phyloP scores from a whole-genome alignment of 2,888 invertebrate species.

The Caenorhabditis sulstoni region DNA sequence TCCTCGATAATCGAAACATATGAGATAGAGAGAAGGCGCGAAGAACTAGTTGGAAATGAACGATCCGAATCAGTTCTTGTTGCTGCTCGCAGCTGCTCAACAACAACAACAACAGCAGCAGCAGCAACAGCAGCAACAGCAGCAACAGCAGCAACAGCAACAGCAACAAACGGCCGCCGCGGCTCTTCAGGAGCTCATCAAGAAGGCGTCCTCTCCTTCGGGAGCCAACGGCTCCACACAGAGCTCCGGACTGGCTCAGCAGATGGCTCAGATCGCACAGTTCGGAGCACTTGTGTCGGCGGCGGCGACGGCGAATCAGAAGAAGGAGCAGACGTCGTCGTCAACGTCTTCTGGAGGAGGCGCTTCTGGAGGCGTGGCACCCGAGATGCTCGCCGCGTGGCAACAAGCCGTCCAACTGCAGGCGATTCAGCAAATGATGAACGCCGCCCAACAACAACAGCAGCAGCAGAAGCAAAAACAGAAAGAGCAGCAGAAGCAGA shows the following conservation, averaged over 20 bases:
- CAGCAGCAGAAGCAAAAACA: constrained; percentile 36
- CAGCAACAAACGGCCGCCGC: background rate
- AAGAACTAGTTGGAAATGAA: constrained; percentile 15
- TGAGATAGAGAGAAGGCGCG: background rate
- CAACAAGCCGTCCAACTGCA: constrained; percentile 36
- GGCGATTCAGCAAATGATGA: constrained; percentile 29
- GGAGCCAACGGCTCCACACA: too few relatives aligned
- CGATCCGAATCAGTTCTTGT: constrained; percentile 52
- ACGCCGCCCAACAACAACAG: background rate
- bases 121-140: constrained; percentile 25
- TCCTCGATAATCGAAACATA: too few relatives aligned
- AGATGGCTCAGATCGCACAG: constrained; percentile 31
- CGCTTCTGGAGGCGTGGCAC: constrained; percentile 1
- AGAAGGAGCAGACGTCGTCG: background rate
- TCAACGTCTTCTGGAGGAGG: background rate
- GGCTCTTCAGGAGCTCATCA: constrained; percentile 11
- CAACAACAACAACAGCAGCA: constrained; percentile 50
- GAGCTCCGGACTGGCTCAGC: constrained; percentile 17
- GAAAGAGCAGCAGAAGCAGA: constrained; percentile 23
- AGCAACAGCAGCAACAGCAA: constrained; percentile 21
- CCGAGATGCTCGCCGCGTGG: constrained; percentile 50
- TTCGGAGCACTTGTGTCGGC: constrained; percentile 3
- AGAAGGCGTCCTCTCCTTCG: constrained; percentile 3
- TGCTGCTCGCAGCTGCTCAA: constrained; percentile 55
- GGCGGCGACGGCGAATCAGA: constrained; percentile 23